Evolutionary conservation across 2,888 invertebrate genomes (phyloP).

Genomic region (Archips xylosteana): DNA sequence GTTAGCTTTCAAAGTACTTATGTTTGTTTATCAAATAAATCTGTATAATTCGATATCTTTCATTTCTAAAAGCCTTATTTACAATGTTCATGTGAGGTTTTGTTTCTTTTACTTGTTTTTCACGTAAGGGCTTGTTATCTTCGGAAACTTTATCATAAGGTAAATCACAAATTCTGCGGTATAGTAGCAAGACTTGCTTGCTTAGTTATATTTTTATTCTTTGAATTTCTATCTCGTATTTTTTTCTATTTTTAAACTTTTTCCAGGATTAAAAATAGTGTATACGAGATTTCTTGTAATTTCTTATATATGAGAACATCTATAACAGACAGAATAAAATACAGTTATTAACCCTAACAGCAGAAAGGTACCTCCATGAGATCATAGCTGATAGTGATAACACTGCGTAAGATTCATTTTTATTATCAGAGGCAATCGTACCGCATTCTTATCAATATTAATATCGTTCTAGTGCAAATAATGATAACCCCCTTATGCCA

Average conservation of each 20-base stretch:
- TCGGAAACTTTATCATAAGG: neutral
- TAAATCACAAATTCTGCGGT: neutral
- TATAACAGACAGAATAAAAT: neutral
- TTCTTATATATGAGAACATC: no score
- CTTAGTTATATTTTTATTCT: neutral
- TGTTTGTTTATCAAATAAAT: neutral
- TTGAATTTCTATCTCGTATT: neutral
- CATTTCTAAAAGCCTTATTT: neutral
- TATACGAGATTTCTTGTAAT: no score
- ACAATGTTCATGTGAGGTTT: neutral
- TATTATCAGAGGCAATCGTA: constrained; percentile 44
- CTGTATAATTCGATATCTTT: neutral
- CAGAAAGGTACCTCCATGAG: neutral
- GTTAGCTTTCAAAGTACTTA: neutral
- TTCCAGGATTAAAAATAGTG: no score
- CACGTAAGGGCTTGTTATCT: neutral
- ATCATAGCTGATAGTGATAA: constrained; percentile 21
- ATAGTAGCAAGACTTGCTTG: neutral
- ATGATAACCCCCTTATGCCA: constrained; percentile 56
- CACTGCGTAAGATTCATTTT: constrained; percentile 34
- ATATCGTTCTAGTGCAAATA: constrained; percentile 75
- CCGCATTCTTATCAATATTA: constrained; percentile 72
- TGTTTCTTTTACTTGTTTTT: neutral
- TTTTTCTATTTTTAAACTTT: neutral
- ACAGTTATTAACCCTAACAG: neutral